These are phyloP conservation scores for Phodopus roborovskii DNA, from an alignment of 2,113 vertebrate species.

Conservation along the genomic window DNA sequence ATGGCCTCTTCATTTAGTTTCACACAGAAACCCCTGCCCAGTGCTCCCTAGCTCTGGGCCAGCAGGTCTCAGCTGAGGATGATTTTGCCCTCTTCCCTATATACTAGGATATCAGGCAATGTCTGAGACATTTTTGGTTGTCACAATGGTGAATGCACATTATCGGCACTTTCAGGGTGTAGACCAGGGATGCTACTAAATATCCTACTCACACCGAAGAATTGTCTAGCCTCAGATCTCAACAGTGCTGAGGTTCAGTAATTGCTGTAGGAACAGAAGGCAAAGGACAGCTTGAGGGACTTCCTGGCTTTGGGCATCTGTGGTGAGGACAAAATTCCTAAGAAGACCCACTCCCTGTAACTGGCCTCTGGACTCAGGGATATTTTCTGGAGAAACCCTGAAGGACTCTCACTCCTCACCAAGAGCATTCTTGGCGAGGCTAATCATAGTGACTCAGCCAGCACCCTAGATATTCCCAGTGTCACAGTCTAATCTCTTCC, in stretches of 20 bases:
- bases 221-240: not conserved
- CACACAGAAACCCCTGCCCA: not conserved
- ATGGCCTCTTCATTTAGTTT: not conserved
- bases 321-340: not conserved
- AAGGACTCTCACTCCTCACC: not conserved
- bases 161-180: not conserved
- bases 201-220: not conserved
- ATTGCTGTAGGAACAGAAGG: not conserved
- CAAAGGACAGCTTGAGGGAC: not conserved
- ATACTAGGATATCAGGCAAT: not conserved
- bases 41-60: not conserved
- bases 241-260: not conserved
- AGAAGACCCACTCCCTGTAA: not conserved
- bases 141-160: not conserved
- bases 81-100: not conserved
- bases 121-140: constrained; percentile 23
- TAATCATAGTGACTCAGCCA: not conserved
- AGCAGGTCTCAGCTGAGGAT: not conserved
- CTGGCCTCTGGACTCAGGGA: not conserved
- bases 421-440: not conserved
- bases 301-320: not conserved
- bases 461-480: not conserved
- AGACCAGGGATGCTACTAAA: not conserved
- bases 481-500: not conserved
- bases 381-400: not conserved